phyloP scores from a whole-genome alignment of 2,797 vertebrate species.

The Tamandua tetradactyla region DNA sequence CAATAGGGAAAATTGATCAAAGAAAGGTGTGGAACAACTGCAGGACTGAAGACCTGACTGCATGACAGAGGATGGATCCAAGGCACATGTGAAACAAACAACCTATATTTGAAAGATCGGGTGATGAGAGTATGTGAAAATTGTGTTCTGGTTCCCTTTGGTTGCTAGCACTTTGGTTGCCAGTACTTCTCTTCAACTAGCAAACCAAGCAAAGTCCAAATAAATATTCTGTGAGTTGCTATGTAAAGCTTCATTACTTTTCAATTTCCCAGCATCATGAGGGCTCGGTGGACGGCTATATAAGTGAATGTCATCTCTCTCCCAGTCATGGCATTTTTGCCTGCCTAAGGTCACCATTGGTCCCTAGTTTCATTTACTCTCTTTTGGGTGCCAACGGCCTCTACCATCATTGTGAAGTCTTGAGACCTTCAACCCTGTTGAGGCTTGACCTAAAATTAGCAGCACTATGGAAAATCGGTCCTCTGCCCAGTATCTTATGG shows the following conservation, averaged over 20 bases:
- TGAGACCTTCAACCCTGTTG: not conserved
- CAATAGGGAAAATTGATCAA: rapidly evolving
- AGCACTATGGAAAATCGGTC: not conserved
- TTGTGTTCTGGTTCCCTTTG: not conserved
- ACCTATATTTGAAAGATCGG: not conserved
- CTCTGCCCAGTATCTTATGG: not conserved
- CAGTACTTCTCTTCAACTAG: not conserved
- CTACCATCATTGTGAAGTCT: not conserved
- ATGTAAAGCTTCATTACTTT: not conserved
- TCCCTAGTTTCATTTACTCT: not conserved
- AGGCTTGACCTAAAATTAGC: not conserved
- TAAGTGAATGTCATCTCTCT: not conserved
- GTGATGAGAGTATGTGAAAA: not conserved
- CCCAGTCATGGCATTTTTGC: not conserved
- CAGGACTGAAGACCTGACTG: too few relatives aligned
- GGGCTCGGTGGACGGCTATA: not conserved
- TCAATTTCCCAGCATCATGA: not conserved
- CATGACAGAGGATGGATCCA: not conserved
- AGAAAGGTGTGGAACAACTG: too few relatives aligned
- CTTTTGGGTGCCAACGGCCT: not conserved
- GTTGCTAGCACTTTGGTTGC: not conserved
- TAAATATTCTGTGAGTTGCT: not conserved
- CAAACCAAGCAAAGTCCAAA: not conserved
- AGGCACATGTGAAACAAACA: not conserved
- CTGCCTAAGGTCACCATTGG: not conserved